Evolutionary conservation across 2,888 invertebrate species (phyloP).

Genomic region (Polyommatus iphigenia): DNA sequence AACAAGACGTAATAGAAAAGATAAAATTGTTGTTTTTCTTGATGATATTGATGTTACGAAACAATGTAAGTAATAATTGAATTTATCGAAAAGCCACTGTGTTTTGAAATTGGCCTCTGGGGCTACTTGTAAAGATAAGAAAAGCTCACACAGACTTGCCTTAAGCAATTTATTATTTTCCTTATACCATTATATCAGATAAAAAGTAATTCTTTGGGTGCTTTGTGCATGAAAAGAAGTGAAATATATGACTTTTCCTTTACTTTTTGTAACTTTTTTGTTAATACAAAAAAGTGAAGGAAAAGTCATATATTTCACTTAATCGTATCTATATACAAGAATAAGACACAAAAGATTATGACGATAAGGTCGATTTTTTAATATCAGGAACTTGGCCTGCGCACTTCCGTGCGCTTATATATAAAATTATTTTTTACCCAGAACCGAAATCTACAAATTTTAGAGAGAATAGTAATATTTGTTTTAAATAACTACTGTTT

Average conservation of each 20-base stretch:
- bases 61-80: background rate
- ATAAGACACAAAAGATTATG: no score
- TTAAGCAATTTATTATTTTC: background rate
- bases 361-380: no score
- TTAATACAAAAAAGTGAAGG: no score
- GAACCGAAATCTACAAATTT: no score
- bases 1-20: no score
- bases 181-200: background rate
- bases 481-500: no score
- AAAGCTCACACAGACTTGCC: background rate
- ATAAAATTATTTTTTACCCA: no score
- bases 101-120: background rate
- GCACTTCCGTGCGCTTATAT: no score
- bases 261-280: background rate
- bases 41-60: background rate
- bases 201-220: background rate
- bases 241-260: background rate
- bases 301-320: no score
- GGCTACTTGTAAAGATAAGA: background rate
- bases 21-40: background rate
- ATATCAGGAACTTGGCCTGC: no score
- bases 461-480: no score
- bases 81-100: background rate
- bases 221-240: background rate
- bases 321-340: no score